Evolutionary conservation across 2,888 invertebrate species (phyloP), one percentile per base, ranked within the genome.

Genomic region (Diloba caeruleocephala): DNA sequence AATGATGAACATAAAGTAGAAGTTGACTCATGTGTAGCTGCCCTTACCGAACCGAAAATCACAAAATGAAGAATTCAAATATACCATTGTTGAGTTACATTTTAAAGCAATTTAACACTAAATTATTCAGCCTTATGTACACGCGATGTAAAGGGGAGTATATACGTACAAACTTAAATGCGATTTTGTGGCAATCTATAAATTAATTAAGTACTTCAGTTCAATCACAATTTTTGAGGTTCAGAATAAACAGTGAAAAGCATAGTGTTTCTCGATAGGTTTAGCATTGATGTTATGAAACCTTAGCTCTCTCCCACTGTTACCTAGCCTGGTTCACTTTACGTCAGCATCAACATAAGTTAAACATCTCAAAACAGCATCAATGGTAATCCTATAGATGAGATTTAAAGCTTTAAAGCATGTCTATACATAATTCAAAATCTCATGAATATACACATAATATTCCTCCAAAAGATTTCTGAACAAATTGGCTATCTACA

Each of bases 401-500:
- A 44, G 38, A 74, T 46, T n/a, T n/a, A 52, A 60, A 46, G 7
- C 38, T 46, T 39, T 17, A 45, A 67, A 60, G 61, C 61, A 74
- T 48, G 55, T 60, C 43, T 68, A 61, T 38, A 72, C 56, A 61
- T 55, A 57, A 45, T 60, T 46, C 46, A 57, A 58, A 58, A 48
- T 62, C 52, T 73, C 64, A 63, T 71, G 71, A 74, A 73, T 76
- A 81, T 81, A 82, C 80, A 84, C 70, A 82, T 75, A 82, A 73
- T 77, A 80, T 78, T 64, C 53, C 76, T 79, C 66, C 71, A 82
- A 85, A 84, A 76, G 70, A 80, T 81, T 82, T 81, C 72, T 81
- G 81, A 80, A 82, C n/a, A 83, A 87, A 89, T 90, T 90, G 76
- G 85, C 91, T 91, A 91, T 72, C 90, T 91, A 92, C 85, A 77